These are phyloP conservation scores for Sesia bembeciformis DNA, from an alignment of 2,888 invertebrate species.

Conservation along the genomic window DNA sequence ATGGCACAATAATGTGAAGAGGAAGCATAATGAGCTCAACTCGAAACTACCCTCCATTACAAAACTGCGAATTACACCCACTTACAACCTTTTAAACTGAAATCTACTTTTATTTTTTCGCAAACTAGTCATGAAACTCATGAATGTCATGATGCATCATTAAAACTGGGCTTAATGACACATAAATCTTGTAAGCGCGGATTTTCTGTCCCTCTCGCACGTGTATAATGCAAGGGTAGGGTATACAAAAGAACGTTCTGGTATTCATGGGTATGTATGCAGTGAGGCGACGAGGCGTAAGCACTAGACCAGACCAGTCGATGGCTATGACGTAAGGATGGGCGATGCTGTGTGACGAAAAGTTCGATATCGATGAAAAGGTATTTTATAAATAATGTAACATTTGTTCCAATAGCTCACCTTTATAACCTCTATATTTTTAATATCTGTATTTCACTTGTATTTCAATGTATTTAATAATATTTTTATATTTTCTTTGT, in stretches of 20 bases:
- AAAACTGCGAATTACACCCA: no score
- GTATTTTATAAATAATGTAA: neutral
- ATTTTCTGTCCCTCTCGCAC: conserved; percentile 24
- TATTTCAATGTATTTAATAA: no score
- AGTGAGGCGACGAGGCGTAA: conserved; percentile 55
- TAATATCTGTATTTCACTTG: no score
- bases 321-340: conserved; percentile 55
- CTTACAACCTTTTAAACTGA: neutral
- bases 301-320: conserved; percentile 65
- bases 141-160: neutral
- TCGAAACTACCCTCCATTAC: no score
- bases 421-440: no score
- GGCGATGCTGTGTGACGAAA: neutral
- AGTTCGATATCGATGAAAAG: neutral
- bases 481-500: no score
- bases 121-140: neutral
- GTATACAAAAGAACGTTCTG: conserved; percentile 52
- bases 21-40: no score
- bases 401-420: no score
- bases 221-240: conserved; percentile 22
- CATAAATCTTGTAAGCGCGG: conserved; percentile 4
- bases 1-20: no score
- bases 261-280: conserved; percentile 50
- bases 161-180: neutral
- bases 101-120: neutral